Evolutionary conservation across 2,113 vertebrate species (phyloP).

Genomic region (Phylloscopus trochiloides): DNA sequence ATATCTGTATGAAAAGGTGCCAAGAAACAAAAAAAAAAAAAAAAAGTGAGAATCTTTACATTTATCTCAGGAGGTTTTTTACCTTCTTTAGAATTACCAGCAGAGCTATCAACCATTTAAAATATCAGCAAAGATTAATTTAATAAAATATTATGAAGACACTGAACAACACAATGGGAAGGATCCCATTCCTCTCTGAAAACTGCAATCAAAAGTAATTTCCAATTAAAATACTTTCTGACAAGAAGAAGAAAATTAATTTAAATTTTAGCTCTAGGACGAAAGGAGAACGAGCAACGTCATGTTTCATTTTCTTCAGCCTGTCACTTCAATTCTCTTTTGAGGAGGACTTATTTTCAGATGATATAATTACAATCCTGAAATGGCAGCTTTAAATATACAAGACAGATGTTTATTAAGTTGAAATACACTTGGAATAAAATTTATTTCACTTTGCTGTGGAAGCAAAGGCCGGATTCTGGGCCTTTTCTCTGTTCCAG

Average conservation of each 20-base stretch:
- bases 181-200: not conserved
- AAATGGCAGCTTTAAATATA: constrained; percentile 64
- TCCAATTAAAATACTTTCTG: constrained; percentile 72
- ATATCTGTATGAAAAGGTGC: not conserved
- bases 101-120: not conserved
- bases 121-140: constrained; percentile 15
- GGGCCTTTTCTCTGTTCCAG: not conserved
- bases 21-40: not conserved
- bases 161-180: not conserved
- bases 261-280: constrained; percentile 65
- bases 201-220: constrained; percentile 67
- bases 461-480: not conserved
- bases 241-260: constrained; percentile 68
- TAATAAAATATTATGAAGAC: constrained; percentile 17
- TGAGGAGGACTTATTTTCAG: constrained; percentile 58
- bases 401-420: constrained; percentile 71
- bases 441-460: not conserved
- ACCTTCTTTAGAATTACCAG: not conserved
- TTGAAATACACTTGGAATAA: constrained; percentile 3
- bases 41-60: not conserved
- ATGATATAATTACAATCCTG: constrained; percentile 69
- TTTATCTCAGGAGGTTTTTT: not conserved
- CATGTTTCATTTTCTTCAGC: constrained; percentile 69
- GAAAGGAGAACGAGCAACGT: constrained; percentile 43
- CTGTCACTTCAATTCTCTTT: constrained; percentile 66